These are phyloP conservation scores for Lasioglossum lativentre DNA, from an alignment of 2,888 invertebrate genomes.

Conservation along the genomic window DNA sequence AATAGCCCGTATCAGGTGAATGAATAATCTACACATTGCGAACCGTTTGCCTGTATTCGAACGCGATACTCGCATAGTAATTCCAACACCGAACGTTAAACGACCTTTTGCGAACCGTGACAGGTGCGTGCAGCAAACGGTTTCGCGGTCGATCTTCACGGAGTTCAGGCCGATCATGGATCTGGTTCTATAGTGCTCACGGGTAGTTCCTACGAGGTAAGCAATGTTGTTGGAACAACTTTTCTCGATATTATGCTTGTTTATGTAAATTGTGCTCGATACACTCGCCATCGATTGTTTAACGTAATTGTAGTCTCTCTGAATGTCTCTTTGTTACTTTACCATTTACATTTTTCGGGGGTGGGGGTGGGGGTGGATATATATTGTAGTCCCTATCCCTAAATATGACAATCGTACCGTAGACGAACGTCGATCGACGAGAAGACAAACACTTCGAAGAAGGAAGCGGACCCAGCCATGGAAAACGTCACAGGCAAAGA, in stretches of 20 bases:
- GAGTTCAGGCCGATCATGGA: conserved; percentile 79
- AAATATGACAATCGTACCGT: conserved; percentile 36
- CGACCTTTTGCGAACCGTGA: conserved; percentile 59
- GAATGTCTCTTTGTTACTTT: too few species aligned
- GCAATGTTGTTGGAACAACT: neutral
- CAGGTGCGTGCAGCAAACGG: conserved; percentile 75
- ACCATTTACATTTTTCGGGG: neutral
- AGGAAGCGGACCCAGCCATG: conserved; percentile 85
- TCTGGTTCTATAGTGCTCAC: conserved; percentile 78
- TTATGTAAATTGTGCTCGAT: too few species aligned
- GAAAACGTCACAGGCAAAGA: conserved; percentile 86
- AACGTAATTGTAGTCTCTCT: neutral
- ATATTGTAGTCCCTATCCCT: neutral
- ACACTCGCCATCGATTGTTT: neutral
- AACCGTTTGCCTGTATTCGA: neutral
- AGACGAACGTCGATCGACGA: conserved; percentile 78
- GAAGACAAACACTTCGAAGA: conserved; percentile 84
- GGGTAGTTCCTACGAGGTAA: conserved; percentile 79
- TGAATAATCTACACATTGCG: conserved; percentile 23
- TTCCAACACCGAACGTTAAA: conserved; percentile 43
- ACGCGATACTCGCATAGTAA: conserved; percentile 26
- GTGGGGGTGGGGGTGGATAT: neutral
- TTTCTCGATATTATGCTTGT: neutral
- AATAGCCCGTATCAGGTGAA: conserved; percentile 80
- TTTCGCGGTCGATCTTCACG: conserved; percentile 79